Base-by-base conservation (phyloP, 2,113 vertebrate genomes). In the Bolborhynchus lineola region DNA sequence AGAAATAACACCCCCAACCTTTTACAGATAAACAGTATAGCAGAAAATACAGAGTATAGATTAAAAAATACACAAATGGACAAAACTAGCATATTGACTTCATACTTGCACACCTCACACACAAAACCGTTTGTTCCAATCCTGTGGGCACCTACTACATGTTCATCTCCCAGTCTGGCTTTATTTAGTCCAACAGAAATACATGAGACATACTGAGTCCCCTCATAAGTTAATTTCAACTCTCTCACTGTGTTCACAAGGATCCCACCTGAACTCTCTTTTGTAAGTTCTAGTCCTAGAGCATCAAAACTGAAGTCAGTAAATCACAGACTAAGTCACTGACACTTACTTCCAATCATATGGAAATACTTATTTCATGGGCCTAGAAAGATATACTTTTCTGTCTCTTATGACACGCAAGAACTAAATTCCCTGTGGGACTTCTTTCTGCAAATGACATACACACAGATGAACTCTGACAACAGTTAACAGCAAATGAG, bases 91-190 rank as follows among this genome's bases (percentile, higher is more conserved):
- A 44, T 39, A 42, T 15, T n/a, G 16, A 92, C 23, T 44, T 42
- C 19, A 9, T 17, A 47, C 18, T 68, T 67, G 17, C 10, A 62
- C 17, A 90, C 24, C 17, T 69, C 25, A 77, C 0, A 1, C 16
- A 60, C 7, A 68, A 42, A n/a, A 31, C 8, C 5, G 2, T n/a
- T 50, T 86, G 53, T 33, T 10, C 26, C 60, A 35, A 5, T 42
- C 13, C 7, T 25, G 16, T n/a, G n/a, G 26, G 20, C 13, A 82
- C 1, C 1, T 4, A 2, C 3, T 53, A 3, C 1, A 79, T 3
- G 11, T 21, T 79, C 19, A 63, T 13, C 11, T 86, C 29, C 39
- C n/a, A 44, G 1, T 8, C 4, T 23, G 35, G 18, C n/a, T 91
- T 83, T 62, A 80, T 37, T 78, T 63, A 76, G 33, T 25, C 71